Percentiles rank a stretch among this genome's conserved stretches.
phyloP scores from a whole-genome alignment of 2,797 vertebrate species.

The Myripristis jacobus region DNA sequence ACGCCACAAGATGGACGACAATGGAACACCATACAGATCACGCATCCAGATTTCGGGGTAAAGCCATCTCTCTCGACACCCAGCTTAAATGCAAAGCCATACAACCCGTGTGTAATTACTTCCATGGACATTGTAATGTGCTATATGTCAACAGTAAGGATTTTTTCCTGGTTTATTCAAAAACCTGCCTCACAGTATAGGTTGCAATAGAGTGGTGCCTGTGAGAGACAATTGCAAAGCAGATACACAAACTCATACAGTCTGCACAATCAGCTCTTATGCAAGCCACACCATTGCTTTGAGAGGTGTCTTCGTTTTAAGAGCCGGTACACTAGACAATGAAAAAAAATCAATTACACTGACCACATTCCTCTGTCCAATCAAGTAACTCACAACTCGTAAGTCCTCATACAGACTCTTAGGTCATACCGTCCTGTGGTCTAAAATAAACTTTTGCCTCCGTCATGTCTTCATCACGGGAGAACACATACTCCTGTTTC shows the following conservation, averaged over 20 bases:
- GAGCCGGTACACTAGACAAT: constrained; percentile 15
- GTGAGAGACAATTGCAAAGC: constrained; percentile 8
- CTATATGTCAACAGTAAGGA: constrained; percentile 31
- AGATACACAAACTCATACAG: constrained; percentile 2
- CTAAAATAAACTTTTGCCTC: constrained; percentile 70
- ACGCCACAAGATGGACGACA: constrained; percentile 80
- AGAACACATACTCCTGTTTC: constrained; percentile 75
- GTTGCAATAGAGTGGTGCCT: constrained; percentile 23
- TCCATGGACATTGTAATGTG: constrained; percentile 29
- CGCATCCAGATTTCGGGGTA: constrained; percentile 64
- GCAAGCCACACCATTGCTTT: constrained; percentile 26
- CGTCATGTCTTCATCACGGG: constrained; percentile 71
- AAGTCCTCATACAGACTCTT: constrained; percentile 44
- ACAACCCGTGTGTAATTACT: constrained; percentile 47
- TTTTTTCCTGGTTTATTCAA: constrained; percentile 16
- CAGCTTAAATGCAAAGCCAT: constrained; percentile 59
- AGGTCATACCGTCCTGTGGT: constrained; percentile 70
- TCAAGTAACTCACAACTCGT: constrained; percentile 44
- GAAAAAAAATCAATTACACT: constrained; percentile 42
- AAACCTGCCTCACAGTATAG: constrained; percentile 3
- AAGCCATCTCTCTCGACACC: constrained; percentile 68
- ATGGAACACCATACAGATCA: constrained; percentile 73
- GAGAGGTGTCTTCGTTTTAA: constrained; percentile 51
- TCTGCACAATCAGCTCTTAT: constrained; percentile 9
- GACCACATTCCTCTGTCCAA: constrained; percentile 54